Base-by-base conservation (phyloP, 2,888 invertebrate genomes). In the Lithosia quadra region DNA sequence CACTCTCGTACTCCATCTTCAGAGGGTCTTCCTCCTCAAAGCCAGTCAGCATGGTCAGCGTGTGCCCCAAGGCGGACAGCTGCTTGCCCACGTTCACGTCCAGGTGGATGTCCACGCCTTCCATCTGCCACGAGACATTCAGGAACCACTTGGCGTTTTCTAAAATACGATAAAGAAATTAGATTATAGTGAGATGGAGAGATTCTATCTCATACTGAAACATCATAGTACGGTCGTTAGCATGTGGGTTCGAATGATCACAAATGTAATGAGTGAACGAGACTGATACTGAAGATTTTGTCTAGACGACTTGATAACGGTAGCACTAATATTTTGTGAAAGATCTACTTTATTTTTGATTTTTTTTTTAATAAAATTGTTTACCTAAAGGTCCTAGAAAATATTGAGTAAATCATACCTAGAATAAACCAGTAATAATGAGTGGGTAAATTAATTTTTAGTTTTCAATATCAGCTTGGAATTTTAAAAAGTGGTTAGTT, bases 51-150 rank as follows among this genome's bases (percentile, higher is more conserved):
- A 99, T 98, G 0, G 99, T 99, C 67, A 99, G 96, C 0, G 99
- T 99, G 89, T 99, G 98, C 0, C 99, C 99, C 53, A 99, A 95
- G 0, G 99, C 98, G 0, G 99, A 99, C 34, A 99, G 95, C 86
- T 99, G 98, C 90, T 99, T 99, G 65, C 99, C 99, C 58, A 99
- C 98, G 89, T 98, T 98, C 0, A 99, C 98, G 91, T 99, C 99
- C 68, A 99, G 93, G 89, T 99, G 99, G 77, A 99, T 99, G 86
- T 99, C 99, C 11, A 99, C 99, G 63, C 99, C 99, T 90, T 99
- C 98, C 99, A 99, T 99, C 93, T 99, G 98, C 99, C 99, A 99
- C 76, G 98, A 98, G 0, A 99, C 99, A 91, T 99, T 99, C 69
- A 99, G 95, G 85, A 99, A 97, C 99, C 99, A 99, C 89, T 99